These are phyloP conservation scores for Myotis davidii DNA, from an alignment of 2,113 vertebrate species.

Conservation along the genomic window DNA sequence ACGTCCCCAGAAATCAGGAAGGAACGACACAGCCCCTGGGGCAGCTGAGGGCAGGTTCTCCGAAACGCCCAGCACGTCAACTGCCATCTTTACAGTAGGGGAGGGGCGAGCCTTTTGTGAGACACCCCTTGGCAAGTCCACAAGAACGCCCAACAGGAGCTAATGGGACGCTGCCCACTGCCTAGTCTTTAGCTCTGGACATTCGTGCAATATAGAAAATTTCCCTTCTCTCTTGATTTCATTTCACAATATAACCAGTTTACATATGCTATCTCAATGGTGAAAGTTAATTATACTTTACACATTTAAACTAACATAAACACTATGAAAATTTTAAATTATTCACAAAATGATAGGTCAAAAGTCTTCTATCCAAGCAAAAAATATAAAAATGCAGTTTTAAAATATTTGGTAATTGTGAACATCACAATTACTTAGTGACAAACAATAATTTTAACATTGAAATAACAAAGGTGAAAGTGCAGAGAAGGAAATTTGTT, in stretches of 20 bases:
- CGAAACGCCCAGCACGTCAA: not conserved
- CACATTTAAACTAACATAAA: not conserved
- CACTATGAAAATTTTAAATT: not conserved
- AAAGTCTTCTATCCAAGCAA: not conserved
- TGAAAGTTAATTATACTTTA: constrained; percentile 4
- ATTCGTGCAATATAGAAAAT: not conserved
- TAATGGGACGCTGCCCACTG: not conserved
- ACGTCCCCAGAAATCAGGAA: not conserved
- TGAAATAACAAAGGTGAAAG: not conserved
- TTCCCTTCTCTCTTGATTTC: not conserved
- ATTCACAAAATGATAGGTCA: constrained; percentile 9
- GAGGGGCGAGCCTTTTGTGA: not conserved
- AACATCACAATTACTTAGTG: not conserved
- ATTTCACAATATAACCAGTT: not conserved
- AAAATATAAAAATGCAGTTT: not conserved
- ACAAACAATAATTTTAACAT: not conserved
- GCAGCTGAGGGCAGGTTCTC: not conserved
- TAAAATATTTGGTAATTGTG: not conserved
- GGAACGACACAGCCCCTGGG: not conserved
- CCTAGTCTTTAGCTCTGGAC: not conserved
- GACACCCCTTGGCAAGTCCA: not conserved
- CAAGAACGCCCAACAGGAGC: not conserved
- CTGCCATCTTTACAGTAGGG: not conserved
- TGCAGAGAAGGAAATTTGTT: not conserved
- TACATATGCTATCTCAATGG: not conserved